These are phyloP conservation scores for Smutsia gigantea DNA, from an alignment of 2,797 vertebrate species.

Conservation along the genomic window DNA sequence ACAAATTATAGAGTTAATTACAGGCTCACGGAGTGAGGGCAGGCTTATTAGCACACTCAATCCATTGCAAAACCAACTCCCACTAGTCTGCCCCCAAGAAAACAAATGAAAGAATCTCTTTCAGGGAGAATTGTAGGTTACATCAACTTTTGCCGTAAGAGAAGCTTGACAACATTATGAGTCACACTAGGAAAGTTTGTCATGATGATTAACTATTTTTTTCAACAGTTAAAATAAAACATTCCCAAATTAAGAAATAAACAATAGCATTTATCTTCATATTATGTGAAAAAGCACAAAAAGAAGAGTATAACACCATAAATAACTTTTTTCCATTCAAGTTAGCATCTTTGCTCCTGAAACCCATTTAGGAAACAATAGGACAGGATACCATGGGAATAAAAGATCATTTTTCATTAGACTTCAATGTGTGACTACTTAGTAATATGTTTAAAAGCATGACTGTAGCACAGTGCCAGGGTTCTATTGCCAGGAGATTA, in stretches of 20 bases:
- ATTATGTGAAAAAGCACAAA: slow-evolving; percentile 67
- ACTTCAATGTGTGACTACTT: slow-evolving; percentile 85
- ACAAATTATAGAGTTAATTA: neutral
- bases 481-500: slow-evolving; percentile 83
- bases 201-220: slow-evolving; percentile 69
- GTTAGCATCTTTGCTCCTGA: slow-evolving; percentile 82
- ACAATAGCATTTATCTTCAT: slow-evolving; percentile 57
- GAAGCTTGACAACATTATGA: slow-evolving; percentile 79
- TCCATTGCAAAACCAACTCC: slow-evolving; percentile 42
- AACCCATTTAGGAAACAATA: slow-evolving; percentile 86
- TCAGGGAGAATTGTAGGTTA: neutral
- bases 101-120: neutral
- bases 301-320: slow-evolving; percentile 72
- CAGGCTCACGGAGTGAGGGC: neutral
- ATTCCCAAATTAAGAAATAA: slow-evolving; percentile 75
- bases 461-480: slow-evolving; percentile 73
- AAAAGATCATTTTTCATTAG: slow-evolving; percentile 85
- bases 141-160: slow-evolving; percentile 65
- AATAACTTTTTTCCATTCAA: slow-evolving; percentile 83
- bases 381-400: slow-evolving; percentile 79
- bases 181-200: slow-evolving; percentile 76
- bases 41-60: neutral
- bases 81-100: slow-evolving; percentile 7
- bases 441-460: slow-evolving; percentile 86
- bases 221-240: slow-evolving; percentile 80